Percentiles rank a stretch among this genome's conserved stretches.
These are phyloP conservation scores for Tachystola acroxantha DNA, from an alignment of 2,888 invertebrate species.

Conservation along the genomic window DNA sequence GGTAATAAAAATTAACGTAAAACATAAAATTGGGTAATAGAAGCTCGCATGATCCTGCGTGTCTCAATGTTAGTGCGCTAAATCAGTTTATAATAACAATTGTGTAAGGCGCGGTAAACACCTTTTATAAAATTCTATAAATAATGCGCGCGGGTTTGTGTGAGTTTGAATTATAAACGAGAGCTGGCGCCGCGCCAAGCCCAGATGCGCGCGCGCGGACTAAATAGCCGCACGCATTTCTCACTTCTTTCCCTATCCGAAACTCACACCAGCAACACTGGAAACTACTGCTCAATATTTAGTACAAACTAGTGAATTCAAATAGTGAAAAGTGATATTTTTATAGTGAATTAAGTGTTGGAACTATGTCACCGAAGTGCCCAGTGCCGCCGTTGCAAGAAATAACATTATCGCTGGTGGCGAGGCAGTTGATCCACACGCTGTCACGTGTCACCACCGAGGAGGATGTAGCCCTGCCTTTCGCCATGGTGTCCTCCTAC, in stretches of 20 bases:
- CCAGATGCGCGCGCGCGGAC: conserved; percentile 52
- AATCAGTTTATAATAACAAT: conserved; percentile 41
- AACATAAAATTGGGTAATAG: no score
- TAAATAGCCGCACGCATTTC: conserved; percentile 60
- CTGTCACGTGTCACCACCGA: conserved; percentile 80
- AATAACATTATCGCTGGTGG: conserved; percentile 78
- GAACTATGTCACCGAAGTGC: conserved; percentile 81
- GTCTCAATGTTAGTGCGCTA: conserved; percentile 14
- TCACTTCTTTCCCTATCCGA: conserved; percentile 58
- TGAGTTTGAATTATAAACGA: conserved; percentile 66
- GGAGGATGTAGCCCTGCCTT: conserved; percentile 76
- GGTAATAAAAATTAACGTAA: not conserved
- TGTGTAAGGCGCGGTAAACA: conserved; percentile 51
- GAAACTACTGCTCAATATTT: conserved; percentile 51
- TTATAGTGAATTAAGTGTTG: conserved; percentile 27
- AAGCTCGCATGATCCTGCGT: no score
- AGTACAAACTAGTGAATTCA: conserved; percentile 30
- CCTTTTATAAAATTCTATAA: conserved; percentile 71
- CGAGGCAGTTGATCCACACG: conserved; percentile 80
- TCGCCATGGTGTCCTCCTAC: conserved; percentile 79
- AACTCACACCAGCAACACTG: conserved; percentile 39
- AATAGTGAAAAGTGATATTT: conserved; percentile 41
- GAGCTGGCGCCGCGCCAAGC: conserved; percentile 58
- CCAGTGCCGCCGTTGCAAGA: conserved; percentile 79
- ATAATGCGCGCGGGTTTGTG: conserved; percentile 52